A percentile compares a stretch with the other conserved stretches of the same genome.
Conservation (phyloP, 2,888 invertebrate species). For the Mechanitis mazaeus region DNA sequence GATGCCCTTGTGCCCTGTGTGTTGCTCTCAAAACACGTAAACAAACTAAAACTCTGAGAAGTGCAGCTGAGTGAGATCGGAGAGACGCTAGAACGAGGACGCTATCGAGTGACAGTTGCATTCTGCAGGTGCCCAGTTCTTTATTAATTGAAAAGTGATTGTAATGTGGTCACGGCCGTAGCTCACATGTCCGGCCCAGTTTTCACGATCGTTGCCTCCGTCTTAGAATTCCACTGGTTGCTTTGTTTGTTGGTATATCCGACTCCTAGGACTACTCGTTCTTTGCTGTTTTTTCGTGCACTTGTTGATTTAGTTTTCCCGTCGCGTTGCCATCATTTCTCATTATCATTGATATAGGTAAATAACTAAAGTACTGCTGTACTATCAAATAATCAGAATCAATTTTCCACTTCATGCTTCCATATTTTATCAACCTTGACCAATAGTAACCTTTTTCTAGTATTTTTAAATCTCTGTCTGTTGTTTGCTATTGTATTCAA, state of each 20-base stretch:
- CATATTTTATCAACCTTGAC: no score
- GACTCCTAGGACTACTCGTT: slow-evolving; percentile 35
- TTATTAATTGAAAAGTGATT: slow-evolving; percentile 76
- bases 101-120: slow-evolving; percentile 59
- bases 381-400: no score
- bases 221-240: slow-evolving; percentile 56
- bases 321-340: no score
- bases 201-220: slow-evolving; percentile 56
- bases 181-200: slow-evolving; percentile 75
- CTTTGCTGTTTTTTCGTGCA: slow-evolving; percentile 8
- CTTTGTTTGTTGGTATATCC: slow-evolving; percentile 58
- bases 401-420: no score
- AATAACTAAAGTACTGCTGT: no score
- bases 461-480: no score
- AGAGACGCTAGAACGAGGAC: slow-evolving; percentile 46
- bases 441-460: no score
- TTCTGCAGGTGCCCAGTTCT: slow-evolving; percentile 71
- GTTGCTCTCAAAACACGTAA: slow-evolving; percentile 59
- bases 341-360: no score
- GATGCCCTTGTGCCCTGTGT: slow-evolving; percentile 59
- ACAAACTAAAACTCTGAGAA: slow-evolving; percentile 51
- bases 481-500: no score
- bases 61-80: slow-evolving; percentile 51
- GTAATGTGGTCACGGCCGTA: slow-evolving; percentile 74
- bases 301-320: slow-evolving; percentile 20